phyloP scores from a whole-genome alignment of 2,113 vertebrate species.

The Anolis carolinensis region DNA sequence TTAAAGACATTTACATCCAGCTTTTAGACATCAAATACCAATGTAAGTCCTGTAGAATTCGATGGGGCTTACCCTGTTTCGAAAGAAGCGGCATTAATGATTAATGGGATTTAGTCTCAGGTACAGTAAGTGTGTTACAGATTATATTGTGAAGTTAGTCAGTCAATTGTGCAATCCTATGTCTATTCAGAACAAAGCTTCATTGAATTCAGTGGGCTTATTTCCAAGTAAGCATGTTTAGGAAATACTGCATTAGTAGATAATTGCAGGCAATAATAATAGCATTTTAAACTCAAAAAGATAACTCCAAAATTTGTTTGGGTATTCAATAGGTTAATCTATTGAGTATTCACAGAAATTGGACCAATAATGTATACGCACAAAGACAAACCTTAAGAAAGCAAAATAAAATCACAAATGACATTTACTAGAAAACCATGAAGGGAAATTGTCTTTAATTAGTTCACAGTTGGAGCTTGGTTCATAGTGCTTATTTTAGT shows the following conservation, averaged over 20 bases:
- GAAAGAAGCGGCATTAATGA: too few relatives aligned
- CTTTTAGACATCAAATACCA: too few relatives aligned
- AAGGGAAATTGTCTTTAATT: constrained; percentile 85
- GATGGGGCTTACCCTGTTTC: too few relatives aligned
- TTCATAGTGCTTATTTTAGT: constrained; percentile 82
- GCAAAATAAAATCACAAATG: constrained; percentile 83
- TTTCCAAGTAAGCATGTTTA: not conserved
- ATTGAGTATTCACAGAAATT: constrained; percentile 59
- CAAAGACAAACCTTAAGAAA: constrained; percentile 73
- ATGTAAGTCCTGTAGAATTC: too few relatives aligned
- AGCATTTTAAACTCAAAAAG: not conserved
- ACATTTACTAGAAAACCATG: constrained; percentile 78
- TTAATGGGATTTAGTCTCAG: too few relatives aligned
- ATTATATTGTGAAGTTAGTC: not conserved
- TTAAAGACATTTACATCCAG: too few relatives aligned
- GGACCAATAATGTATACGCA: constrained; percentile 51
- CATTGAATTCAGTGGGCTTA: not conserved
- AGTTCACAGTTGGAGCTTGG: constrained; percentile 84
- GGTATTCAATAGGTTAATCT: constrained; percentile 50
- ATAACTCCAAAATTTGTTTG: not conserved
- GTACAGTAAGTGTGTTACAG: too few relatives aligned
- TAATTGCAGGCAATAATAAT: not conserved
- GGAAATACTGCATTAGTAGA: not conserved
- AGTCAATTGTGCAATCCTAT: not conserved
- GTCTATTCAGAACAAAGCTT: not conserved